Conservation (phyloP, 1,140 invertebrate species). For the Pogonus chalceus region DNA sequence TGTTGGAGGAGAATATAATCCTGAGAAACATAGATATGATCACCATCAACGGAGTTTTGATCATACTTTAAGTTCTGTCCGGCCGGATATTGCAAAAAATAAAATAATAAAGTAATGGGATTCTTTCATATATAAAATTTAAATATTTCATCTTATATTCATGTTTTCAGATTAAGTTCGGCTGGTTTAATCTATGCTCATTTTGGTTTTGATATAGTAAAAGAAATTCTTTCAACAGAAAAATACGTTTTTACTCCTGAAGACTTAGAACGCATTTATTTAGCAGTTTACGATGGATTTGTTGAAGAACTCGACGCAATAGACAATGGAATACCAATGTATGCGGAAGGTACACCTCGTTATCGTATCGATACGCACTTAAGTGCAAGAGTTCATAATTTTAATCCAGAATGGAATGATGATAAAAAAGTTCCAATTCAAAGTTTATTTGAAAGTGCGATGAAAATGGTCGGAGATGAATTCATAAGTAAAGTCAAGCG, state of each 20-base stretch:
- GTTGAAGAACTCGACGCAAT: slow-evolving; percentile 93
- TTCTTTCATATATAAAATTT: slow-evolving; percentile 9
- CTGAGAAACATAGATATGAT: slow-evolving; percentile 69
- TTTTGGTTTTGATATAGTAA: slow-evolving; percentile 77
- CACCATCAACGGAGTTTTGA: slow-evolving; percentile 82
- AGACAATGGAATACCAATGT: slow-evolving; percentile 86
- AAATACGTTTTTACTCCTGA: slow-evolving; percentile 36
- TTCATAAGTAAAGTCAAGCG: slow-evolving; percentile 62
- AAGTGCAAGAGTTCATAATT: slow-evolving; percentile 57
- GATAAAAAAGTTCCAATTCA: slow-evolving; percentile 42
- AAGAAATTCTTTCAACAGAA: slow-evolving; percentile 37
- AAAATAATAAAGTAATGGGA: slow-evolving; percentile 28
- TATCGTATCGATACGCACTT: slow-evolving; percentile 76
- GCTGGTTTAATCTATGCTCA: slow-evolving; percentile 90
- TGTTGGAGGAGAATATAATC: slow-evolving; percentile 86
- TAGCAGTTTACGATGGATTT: slow-evolving; percentile 80
- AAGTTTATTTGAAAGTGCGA: slow-evolving; percentile 61
- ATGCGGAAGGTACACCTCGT: slow-evolving; percentile 58
- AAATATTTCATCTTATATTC: slow-evolving; percentile 3
- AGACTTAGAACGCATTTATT: slow-evolving; percentile 54
- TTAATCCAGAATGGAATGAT: slow-evolving; percentile 87
- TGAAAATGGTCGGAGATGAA: slow-evolving; percentile 69
- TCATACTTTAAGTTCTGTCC: slow-evolving; percentile 45
- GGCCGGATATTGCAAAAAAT: slow-evolving; percentile 36
- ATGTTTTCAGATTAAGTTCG: slow-evolving; percentile 72